Percentiles rank a stretch among this genome's conserved stretches.
Conservation (phyloP, 2,888 invertebrate species). For the Coremacera marginata region DNA sequence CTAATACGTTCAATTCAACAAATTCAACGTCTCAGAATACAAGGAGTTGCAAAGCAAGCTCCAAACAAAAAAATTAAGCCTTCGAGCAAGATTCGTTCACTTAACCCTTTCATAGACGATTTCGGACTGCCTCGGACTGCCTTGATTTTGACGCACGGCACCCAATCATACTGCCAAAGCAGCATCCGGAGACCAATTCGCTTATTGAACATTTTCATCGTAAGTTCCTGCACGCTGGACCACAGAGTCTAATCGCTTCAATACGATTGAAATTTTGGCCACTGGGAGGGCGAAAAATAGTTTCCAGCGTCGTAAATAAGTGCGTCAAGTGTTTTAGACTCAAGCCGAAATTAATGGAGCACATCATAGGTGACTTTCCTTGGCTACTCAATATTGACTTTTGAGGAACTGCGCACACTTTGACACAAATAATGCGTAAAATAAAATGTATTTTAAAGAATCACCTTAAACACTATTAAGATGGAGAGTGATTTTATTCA, state of each 20-base stretch:
- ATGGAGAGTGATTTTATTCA: too few relatives aligned
- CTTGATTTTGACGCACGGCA: slow-evolving; percentile 19
- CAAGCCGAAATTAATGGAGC: background rate
- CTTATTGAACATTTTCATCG: slow-evolving; percentile 32
- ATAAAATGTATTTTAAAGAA: too few relatives aligned
- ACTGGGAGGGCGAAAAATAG: slow-evolving; percentile 23
- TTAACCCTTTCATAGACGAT: slow-evolving; percentile 39
- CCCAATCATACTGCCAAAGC: slow-evolving; percentile 38
- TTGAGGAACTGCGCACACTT: too few relatives aligned
- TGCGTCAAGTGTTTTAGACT: slow-evolving; percentile 30
- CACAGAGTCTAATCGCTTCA: slow-evolving; percentile 18
- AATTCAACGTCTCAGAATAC: background rate
- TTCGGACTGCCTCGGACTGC: slow-evolving; percentile 30
- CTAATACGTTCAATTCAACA: slow-evolving; percentile 1
- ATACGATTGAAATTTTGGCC: slow-evolving; percentile 31
- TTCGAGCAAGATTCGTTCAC: slow-evolving; percentile 17
- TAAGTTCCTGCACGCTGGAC: slow-evolving; percentile 36
- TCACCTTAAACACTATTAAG: too few relatives aligned
- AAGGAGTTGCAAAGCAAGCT: background rate
- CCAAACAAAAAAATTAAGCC: background rate
- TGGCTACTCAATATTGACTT: too few relatives aligned
- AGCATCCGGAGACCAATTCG: slow-evolving; percentile 25
- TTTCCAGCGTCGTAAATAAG: slow-evolving; percentile 16
- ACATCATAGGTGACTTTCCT: background rate
- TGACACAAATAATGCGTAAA: too few relatives aligned